Conservation (phyloP, 2,113 vertebrate species). For the Coracopsis vasa region DNA sequence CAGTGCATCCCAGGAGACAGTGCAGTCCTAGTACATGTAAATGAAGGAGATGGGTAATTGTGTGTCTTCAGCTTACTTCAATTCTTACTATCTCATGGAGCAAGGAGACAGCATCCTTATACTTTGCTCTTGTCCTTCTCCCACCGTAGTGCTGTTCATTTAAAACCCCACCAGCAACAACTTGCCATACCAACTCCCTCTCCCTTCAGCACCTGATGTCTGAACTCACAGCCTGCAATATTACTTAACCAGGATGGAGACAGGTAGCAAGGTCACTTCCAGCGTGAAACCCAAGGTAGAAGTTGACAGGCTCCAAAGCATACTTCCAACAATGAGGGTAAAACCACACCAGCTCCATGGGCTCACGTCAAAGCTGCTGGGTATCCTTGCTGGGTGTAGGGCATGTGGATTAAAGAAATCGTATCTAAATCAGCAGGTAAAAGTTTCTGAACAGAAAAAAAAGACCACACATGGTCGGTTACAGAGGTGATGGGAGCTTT, state of each 20-base stretch:
- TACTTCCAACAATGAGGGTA: rapidly evolving
- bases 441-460: background rate
- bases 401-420: background rate
- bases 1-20: background rate
- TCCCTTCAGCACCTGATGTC: background rate
- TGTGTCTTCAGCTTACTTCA: background rate
- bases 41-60: background rate
- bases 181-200: background rate
- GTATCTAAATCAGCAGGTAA: background rate
- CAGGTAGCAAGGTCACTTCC: background rate
- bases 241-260: background rate
- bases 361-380: rapidly evolving
- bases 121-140: background rate
- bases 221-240: background rate
- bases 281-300: background rate
- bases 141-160: background rate
- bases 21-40: background rate
- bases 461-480: background rate
- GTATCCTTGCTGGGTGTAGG: background rate
- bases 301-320: background rate
- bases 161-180: background rate
- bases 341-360: background rate
- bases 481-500: background rate
- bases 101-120: background rate
- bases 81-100: background rate